phyloP scores from a whole-genome alignment of 2,113 vertebrate genomes.

The Grantiella picta region DNA sequence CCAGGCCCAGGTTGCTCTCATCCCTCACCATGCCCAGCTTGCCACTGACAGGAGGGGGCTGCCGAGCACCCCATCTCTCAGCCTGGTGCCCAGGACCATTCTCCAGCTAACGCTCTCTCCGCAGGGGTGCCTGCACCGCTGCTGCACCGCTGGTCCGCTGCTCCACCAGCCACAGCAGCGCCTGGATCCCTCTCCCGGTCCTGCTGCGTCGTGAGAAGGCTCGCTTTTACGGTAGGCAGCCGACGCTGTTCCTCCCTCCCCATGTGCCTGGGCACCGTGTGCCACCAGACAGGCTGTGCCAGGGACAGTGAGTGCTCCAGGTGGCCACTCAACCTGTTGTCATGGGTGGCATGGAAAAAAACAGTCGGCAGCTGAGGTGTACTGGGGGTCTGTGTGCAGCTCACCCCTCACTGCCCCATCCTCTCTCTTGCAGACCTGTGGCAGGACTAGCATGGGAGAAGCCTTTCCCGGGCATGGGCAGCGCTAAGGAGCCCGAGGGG shows the following conservation, averaged over 20 bases:
- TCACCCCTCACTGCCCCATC: background rate
- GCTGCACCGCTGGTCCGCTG: fast-evolving
- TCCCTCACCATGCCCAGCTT: fast-evolving
- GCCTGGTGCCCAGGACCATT: fast-evolving
- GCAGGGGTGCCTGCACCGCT: background rate
- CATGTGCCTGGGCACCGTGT: background rate
- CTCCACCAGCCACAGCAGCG: background rate
- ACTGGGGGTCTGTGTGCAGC: background rate
- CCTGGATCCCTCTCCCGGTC: background rate
- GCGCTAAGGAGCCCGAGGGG: slow-evolving; percentile 66
- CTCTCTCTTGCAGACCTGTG: slow-evolving; percentile 58
- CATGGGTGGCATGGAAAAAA: background rate
- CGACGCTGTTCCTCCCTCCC: background rate
- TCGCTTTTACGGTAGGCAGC: background rate
- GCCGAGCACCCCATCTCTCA: background rate
- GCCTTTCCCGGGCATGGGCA: slow-evolving; percentile 50
- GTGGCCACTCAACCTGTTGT: background rate
- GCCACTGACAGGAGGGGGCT: background rate
- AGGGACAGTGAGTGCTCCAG: background rate
- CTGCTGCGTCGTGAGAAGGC: fast-evolving
- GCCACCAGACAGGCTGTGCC: background rate
- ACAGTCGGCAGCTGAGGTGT: background rate
- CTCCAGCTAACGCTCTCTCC: background rate
- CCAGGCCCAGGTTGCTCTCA: background rate
- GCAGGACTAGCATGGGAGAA: slow-evolving; percentile 52